These are phyloP conservation scores for Cerastoderma edule DNA, from an alignment of 2,888 invertebrate genomes.

Conservation along the genomic window DNA sequence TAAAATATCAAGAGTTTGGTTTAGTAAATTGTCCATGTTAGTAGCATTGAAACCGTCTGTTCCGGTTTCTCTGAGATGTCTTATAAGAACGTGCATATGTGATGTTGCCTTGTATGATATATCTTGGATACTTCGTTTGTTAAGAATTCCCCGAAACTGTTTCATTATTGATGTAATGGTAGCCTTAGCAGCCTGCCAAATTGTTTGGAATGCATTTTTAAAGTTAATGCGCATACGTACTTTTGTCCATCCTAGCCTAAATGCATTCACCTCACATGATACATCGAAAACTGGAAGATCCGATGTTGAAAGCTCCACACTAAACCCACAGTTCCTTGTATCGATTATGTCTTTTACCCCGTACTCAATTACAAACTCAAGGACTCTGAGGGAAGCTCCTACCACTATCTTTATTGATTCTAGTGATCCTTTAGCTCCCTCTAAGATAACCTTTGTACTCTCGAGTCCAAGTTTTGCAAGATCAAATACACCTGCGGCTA, in stretches of 20 bases:
- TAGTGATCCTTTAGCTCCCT: conserved; percentile 37
- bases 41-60: not conserved
- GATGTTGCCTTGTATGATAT: conserved; percentile 15
- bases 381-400: conserved; percentile 29
- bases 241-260: conserved; percentile 40
- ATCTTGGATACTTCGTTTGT: conserved; percentile 26
- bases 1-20: conserved; percentile 25
- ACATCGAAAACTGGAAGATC: conserved; percentile 45
- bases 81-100: conserved; percentile 23
- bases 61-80: conserved; percentile 22
- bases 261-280: conserved; percentile 53
- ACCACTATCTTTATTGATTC: conserved; percentile 43
- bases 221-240: conserved; percentile 43
- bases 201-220: conserved; percentile 36
- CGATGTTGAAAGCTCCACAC: conserved; percentile 43
- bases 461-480: conserved; percentile 45
- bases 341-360: conserved; percentile 44
- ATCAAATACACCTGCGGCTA: conserved; percentile 43
- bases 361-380: conserved; percentile 44
- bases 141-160: not conserved
- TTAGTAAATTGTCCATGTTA: not conserved
- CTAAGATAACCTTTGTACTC: conserved; percentile 32
- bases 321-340: conserved; percentile 53
- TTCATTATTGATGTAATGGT: conserved; percentile 34
- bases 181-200: conserved; percentile 47